Evolutionary conservation across 2,888 invertebrate genomes (phyloP).

Genomic region (Micoletzkya japonica): DNA sequence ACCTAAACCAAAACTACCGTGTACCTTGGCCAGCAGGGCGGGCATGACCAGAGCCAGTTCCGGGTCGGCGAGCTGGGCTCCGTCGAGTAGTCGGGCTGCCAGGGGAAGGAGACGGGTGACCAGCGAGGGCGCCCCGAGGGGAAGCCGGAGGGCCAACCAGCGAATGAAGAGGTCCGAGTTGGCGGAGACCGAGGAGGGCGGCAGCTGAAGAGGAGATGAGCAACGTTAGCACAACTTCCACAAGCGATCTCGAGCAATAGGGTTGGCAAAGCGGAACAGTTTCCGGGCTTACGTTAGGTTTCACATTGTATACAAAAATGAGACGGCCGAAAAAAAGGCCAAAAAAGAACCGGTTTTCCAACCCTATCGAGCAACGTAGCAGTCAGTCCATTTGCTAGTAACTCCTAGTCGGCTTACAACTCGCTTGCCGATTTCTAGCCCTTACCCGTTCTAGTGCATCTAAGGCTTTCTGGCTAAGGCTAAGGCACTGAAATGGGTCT

Average conservation of each 20-base stretch:
- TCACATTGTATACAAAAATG: not conserved
- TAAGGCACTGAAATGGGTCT: too few relatives aligned
- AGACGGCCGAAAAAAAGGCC: not conserved
- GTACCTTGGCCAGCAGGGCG: slow-evolving; percentile 11
- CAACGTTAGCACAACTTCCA: too few relatives aligned
- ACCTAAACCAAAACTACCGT: not conserved
- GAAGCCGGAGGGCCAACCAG: slow-evolving; percentile 13
- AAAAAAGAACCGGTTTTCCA: not conserved
- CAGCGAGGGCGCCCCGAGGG: not conserved
- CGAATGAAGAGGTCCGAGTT: slow-evolving; percentile 7
- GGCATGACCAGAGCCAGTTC: slow-evolving; percentile 6
- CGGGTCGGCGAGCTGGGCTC: not conserved
- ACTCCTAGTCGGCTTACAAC: too few relatives aligned
- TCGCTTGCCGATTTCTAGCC: too few relatives aligned
- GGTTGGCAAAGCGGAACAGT: too few relatives aligned
- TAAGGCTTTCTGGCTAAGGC: too few relatives aligned
- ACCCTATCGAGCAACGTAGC: too few relatives aligned
- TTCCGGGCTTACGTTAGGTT: too few relatives aligned
- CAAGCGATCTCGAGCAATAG: too few relatives aligned
- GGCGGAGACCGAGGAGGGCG: not conserved
- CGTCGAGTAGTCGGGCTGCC: not conserved
- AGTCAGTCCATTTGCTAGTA: too few relatives aligned
- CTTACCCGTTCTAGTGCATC: too few relatives aligned
- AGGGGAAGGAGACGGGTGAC: not conserved
- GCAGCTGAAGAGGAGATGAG: not conserved